These are phyloP conservation scores for Drosophila simulans DNA, from an alignment of 1,140 invertebrate genomes.

Conservation along the genomic window DNA sequence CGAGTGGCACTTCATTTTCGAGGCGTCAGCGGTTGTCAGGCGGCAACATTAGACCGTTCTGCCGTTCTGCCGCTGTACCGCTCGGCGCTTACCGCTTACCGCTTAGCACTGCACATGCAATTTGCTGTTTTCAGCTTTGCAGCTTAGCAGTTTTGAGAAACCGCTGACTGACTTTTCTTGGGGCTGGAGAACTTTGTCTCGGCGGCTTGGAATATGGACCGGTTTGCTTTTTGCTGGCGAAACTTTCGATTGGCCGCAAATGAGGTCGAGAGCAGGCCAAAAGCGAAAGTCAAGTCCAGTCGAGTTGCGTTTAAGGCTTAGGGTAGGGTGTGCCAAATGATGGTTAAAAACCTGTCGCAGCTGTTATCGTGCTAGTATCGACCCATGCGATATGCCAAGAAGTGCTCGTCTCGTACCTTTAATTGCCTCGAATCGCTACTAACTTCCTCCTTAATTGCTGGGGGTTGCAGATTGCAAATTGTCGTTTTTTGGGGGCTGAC, in stretches of 20 bases:
- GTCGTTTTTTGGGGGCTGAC: slow-evolving; percentile 23
- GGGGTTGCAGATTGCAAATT: slow-evolving; percentile 15
- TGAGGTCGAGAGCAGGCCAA: slow-evolving; percentile 52
- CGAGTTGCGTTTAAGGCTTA: background rate
- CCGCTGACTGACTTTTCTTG: slow-evolving; percentile 32
- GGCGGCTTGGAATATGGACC: slow-evolving; percentile 47
- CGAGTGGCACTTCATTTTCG: slow-evolving; percentile 31
- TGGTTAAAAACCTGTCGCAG: slow-evolving; percentile 39
- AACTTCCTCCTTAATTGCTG: slow-evolving; percentile 31
- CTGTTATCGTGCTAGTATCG: slow-evolving; percentile 5
- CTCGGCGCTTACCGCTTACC: slow-evolving; percentile 3
- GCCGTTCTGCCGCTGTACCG: slow-evolving; percentile 7
- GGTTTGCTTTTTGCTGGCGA: slow-evolving; percentile 61
- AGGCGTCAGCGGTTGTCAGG: slow-evolving; percentile 49
- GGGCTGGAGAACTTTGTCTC: slow-evolving; percentile 26
- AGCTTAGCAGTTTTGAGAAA: slow-evolving; percentile 4
- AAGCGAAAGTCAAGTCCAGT: slow-evolving; percentile 55
- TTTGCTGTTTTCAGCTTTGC: slow-evolving; percentile 25
- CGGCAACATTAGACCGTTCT: slow-evolving; percentile 33
- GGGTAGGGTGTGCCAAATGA: slow-evolving; percentile 25
- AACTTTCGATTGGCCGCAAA: slow-evolving; percentile 58
- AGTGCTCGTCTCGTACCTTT: slow-evolving; percentile 1
- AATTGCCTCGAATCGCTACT: background rate
- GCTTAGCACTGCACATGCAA: slow-evolving; percentile 40
- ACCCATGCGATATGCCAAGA: background rate